Conservation (phyloP, 1,140 invertebrate genomes). For the Bombus picipes region DNA sequence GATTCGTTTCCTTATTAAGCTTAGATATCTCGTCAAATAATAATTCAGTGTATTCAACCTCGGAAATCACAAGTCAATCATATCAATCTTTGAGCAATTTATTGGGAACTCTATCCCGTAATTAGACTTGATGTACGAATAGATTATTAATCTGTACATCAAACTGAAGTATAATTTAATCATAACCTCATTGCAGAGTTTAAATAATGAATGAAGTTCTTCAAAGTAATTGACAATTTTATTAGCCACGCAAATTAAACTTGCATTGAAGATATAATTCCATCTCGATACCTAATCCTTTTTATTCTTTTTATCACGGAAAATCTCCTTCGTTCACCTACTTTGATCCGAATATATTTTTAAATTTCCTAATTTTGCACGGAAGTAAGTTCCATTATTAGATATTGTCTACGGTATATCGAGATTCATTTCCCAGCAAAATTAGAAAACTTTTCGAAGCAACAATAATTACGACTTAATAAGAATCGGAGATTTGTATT, state of each 20-base stretch:
- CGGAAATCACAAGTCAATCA: background rate
- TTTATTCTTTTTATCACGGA: background rate
- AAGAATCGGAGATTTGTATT: no score
- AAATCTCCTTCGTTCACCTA: no score
- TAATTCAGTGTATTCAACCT: background rate
- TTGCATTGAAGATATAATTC: background rate
- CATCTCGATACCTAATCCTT: background rate
- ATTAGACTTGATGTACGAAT: background rate
- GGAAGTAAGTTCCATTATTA: no score
- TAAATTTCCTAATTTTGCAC: no score
- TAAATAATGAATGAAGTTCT: background rate
- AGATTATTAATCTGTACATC: background rate
- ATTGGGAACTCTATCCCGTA: background rate
- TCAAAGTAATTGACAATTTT: background rate
- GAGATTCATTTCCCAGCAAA: no score
- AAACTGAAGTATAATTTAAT: background rate
- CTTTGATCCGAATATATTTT: no score
- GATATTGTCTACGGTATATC: no score
- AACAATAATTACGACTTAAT: no score
- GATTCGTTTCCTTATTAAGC: background rate
- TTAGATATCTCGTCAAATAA: background rate
- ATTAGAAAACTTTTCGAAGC: no score
- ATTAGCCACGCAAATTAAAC: background rate
- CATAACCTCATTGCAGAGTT: background rate
- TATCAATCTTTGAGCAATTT: background rate